Evolutionary conservation across 2,888 invertebrate genomes (phyloP), one percentile per base, ranked within the genome.

Genomic region (Norana najaformis): DNA sequence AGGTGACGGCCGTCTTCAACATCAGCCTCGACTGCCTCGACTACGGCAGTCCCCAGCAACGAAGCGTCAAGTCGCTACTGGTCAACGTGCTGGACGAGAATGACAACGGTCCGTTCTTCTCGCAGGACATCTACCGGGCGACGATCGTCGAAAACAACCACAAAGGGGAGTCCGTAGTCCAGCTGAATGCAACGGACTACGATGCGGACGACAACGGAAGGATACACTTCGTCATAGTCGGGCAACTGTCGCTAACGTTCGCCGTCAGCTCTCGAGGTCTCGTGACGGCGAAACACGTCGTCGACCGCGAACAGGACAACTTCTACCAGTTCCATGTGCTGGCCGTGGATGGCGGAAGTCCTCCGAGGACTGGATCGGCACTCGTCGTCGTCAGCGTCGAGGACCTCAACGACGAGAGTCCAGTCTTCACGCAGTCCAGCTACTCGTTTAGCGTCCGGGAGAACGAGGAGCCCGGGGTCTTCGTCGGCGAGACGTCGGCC

Each of bases 401-500:
- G 38, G 91, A 92, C 82, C 90, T 91, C 36, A 92, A 92, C 83
- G 91, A 92, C 90, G 91, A 92, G 89, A 35, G 36, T 18, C 92
- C 92, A 14, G 41, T 38, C 38, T 92, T 92, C 90, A n/a, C 89
- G 16, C 83, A 89, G 47, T 38, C 39, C 30, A 88, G 53, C 47
- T 92, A 91, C 83, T 89, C 90, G 35, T 91, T 91, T 47, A 89
- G 89, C 30, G 91, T 92, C 18, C 88, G 82, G 23, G 92, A 92
- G 89, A 92, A 92, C 88, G 96, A 0, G 95, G 96, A 37, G 13
- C 89, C 39, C 0, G 91, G 91, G 23, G 89, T 90, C 0, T 85
- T 89, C 23, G 92, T 92, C 37, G 92, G 92, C 38, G 37, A 88
- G n/a, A 90, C 92, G 34, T 89, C 88, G 20, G 92, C 92, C 20